phyloP scores from a whole-genome alignment of 1,140 invertebrate genomes.

The Littorina saxatilis region DNA sequence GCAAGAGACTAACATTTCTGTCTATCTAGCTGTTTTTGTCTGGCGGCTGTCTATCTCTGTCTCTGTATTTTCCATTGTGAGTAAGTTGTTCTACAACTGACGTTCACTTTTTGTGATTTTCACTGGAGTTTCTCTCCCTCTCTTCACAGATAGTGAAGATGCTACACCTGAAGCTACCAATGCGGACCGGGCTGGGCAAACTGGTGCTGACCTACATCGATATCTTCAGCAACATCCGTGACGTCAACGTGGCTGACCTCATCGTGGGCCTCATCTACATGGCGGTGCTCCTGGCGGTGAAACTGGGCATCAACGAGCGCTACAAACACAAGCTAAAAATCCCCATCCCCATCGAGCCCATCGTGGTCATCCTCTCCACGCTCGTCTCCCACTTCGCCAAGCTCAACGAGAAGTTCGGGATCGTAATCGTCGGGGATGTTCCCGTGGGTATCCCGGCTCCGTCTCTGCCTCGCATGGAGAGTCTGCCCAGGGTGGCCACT shows the following conservation, averaged over 20 bases:
- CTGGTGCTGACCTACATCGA: too few relatives aligned
- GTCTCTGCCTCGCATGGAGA: constrained; percentile 36
- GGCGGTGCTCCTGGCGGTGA: constrained; percentile 84
- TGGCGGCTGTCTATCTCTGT: not conserved
- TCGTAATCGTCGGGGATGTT: constrained; percentile 74
- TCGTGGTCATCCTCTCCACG: constrained; percentile 38
- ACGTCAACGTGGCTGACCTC: constrained; percentile 73
- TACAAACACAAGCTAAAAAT: constrained; percentile 82
- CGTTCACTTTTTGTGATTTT: too few relatives aligned
- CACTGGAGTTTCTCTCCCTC: too few relatives aligned
- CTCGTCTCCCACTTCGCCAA: constrained; percentile 39
- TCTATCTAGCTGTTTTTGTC: not conserved
- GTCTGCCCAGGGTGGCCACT: not conserved
- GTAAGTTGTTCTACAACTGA: too few relatives aligned
- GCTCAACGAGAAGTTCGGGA: constrained; percentile 59
- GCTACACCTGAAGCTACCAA: too few relatives aligned
- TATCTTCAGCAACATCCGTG: constrained; percentile 57
- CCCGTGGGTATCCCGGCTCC: constrained; percentile 55
- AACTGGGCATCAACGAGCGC: constrained; percentile 86
- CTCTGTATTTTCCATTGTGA: too few relatives aligned
- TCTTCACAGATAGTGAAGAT: constrained; percentile 77
- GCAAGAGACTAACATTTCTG: not conserved
- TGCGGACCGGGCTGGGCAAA: too few relatives aligned
- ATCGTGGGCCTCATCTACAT: constrained; percentile 84
- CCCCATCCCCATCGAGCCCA: constrained; percentile 88